Base-by-base conservation (phyloP, 2,888 invertebrate genomes). In the Phragmatobia fuliginosa region DNA sequence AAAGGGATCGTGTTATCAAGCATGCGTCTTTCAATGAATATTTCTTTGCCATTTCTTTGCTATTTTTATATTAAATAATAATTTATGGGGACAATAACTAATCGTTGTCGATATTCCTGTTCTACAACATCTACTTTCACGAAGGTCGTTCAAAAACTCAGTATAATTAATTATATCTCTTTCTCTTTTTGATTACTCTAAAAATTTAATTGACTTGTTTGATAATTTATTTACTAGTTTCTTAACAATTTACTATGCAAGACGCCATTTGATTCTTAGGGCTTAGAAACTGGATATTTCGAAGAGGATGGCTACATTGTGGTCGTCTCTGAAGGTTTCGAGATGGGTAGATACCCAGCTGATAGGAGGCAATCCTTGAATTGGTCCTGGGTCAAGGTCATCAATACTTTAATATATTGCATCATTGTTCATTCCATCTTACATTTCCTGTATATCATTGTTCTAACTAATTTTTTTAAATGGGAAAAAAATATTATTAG, bases 301-400 rank as follows among this genome's bases (percentile, higher is more conserved):
- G 96, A 96, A 92, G 96, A 96, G 63, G 95, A 95, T 75, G 95
- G 94, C 86, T 92, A 89, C 90, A 92, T 96, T 85, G 95, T 96
- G 91, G 94, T 96, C 89, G 91, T 96, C 88, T 95, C 96, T 81
- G 96, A 96, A 88, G 96, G 96, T 87, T 92, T 96, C 89, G 95
- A 96, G 92, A 94, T 96, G 91, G 94, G 93, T 95, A 96, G 96
- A 95, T 95, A 96, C 88, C 96, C 96, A 81, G 96, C 96, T 81
- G 94, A 87, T 85, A 96, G 96, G 93, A 96, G 95, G 90, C 95
- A 95, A 91, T 96, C 96, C 90, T 92, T 94, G 87, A 96, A 96
- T 94, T 96, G 96, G 96, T 96, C 96, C 92, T 96, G 96, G 96
- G 93, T 96, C 91, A 96, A 96, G 96, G 96, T 96, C 95, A 92